phyloP scores from a whole-genome alignment of 2,888 invertebrate species.

The Phyllotreta cruciferae region DNA sequence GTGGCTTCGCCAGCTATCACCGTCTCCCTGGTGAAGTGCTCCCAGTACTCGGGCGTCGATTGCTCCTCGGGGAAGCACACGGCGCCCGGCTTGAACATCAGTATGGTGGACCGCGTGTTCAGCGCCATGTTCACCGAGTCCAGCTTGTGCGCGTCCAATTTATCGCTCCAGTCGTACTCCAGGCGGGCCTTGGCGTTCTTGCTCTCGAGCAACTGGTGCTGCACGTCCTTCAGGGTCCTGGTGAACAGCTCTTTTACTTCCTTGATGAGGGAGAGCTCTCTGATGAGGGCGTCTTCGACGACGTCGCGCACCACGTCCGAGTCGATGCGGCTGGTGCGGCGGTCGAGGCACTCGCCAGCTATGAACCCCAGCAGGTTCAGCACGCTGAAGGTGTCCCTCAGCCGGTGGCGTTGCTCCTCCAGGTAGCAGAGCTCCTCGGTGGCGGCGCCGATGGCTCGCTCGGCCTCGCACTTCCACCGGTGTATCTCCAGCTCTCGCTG shows the following conservation, averaged over 20 bases:
- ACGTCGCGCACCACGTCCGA: constrained; percentile 78
- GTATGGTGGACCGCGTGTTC: constrained; percentile 71
- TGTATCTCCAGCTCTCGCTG: constrained; percentile 73
- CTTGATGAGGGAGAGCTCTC: constrained; percentile 74
- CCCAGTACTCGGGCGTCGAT: constrained; percentile 86
- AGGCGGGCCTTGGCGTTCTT: constrained; percentile 80
- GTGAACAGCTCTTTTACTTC: constrained; percentile 71
- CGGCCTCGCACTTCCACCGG: constrained; percentile 79
- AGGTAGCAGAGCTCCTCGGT: constrained; percentile 73
- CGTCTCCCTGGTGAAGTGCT: constrained; percentile 80
- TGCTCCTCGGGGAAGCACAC: constrained; percentile 82
- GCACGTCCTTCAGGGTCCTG: constrained; percentile 70
- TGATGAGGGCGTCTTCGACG: constrained; percentile 79
- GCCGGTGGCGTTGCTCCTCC: constrained; percentile 71
- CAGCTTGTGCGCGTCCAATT: constrained; percentile 65
- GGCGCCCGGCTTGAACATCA: constrained; percentile 82
- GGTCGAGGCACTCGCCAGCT: constrained; percentile 73
- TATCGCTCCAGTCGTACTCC: constrained; percentile 93
- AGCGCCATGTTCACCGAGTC: constrained; percentile 75
- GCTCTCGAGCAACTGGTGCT: constrained; percentile 74
- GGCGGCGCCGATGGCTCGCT: constrained; percentile 71
- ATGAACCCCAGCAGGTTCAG: constrained; percentile 78
- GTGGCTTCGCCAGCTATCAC: constrained; percentile 78
- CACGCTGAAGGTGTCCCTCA: constrained; percentile 70
- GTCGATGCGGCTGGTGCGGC: constrained; percentile 72